Percentiles rank a stretch among this genome's conserved stretches.
Evolutionary conservation across 1,140 invertebrate genomes (phyloP).

Genomic region (Aphis gossypii): DNA sequence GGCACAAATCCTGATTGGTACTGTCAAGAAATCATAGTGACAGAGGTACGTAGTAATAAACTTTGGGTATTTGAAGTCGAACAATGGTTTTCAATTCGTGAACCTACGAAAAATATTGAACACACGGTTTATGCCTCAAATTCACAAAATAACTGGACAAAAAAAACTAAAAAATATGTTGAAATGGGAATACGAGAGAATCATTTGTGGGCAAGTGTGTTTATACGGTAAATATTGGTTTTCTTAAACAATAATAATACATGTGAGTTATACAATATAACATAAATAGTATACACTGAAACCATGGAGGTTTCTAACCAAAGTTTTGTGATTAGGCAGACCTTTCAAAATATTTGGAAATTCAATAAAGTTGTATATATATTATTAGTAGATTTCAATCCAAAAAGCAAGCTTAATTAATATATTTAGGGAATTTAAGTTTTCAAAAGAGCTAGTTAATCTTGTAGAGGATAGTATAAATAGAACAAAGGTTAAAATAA

Average conservation of each 20-base stretch:
- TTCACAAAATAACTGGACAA: background rate
- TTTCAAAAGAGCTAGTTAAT: background rate
- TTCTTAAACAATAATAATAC: background rate
- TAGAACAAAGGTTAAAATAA: slow-evolving; percentile 23
- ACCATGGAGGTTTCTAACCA: no score
- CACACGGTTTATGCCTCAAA: background rate
- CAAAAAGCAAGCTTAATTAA: background rate
- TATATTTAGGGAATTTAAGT: slow-evolving; percentile 1
- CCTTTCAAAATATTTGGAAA: no score
- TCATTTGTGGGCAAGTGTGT: slow-evolving; percentile 58
- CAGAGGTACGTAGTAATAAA: background rate
- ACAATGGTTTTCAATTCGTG: slow-evolving; percentile 19
- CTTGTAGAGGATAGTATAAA: background rate
- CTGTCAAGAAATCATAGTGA: slow-evolving; percentile 37
- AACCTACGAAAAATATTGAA: background rate
- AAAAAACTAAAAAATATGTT: background rate
- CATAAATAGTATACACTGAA: background rate
- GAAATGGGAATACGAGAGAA: background rate
- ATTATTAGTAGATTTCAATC: no score
- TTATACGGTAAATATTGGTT: slow-evolving; percentile 46
- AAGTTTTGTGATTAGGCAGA: no score
- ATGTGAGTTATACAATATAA: background rate
- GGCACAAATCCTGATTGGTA: slow-evolving; percentile 60
- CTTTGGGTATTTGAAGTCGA: slow-evolving; percentile 19
- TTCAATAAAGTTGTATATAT: no score